Evolutionary conservation across 2,797 vertebrate species (phyloP), one percentile per base, ranked within the genome.

Genomic region (Platalea minor): DNA sequence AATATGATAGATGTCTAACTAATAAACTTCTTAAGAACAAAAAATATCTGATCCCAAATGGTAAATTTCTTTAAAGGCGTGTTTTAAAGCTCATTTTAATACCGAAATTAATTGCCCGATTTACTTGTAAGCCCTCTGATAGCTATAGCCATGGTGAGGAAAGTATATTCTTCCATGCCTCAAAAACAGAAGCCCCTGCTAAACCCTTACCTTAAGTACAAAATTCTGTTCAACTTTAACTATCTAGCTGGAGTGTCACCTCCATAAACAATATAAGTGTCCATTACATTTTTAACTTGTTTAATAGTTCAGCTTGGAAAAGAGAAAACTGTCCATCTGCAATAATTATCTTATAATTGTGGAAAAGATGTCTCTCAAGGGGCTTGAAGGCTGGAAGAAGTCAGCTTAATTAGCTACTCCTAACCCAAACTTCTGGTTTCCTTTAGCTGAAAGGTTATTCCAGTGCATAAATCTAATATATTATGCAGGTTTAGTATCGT

Each of bases 351-450:
- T 95, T 89, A 65, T 75, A 96, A 77, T 73, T 83, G 51, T 88
- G 33, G 28, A 81, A 79, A 89, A 94, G 56, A 39, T 80, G 46
- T 70, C 65, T 79, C 91, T 70, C 89, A 85, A 37, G 79, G 63
- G 87, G 95, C 70, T 61, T 45, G 48, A 83, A 88, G 59, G 72
- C 51, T 76, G 72, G 61, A 93, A 91, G 35, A 81, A 94, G 56
- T 73, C 80, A 91, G 5, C 51, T 93, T 90, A 97, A 96, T 97
- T 92, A 94, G 39, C 59, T 93, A 35, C 60, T 96, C 73, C 56
- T 84, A 86, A 97, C 96, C 75, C 92, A 95, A 89, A 96, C 24
- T 51, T 94, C 68, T 48, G 41, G 48, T 91, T 93, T 95, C 61
- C 54, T 94, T 94, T 78, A 88, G 53, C 61, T 72, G 83, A 96